Evolutionary conservation across 2,888 invertebrate species (phyloP).

Genomic region (Drosophila sordidula): DNA sequence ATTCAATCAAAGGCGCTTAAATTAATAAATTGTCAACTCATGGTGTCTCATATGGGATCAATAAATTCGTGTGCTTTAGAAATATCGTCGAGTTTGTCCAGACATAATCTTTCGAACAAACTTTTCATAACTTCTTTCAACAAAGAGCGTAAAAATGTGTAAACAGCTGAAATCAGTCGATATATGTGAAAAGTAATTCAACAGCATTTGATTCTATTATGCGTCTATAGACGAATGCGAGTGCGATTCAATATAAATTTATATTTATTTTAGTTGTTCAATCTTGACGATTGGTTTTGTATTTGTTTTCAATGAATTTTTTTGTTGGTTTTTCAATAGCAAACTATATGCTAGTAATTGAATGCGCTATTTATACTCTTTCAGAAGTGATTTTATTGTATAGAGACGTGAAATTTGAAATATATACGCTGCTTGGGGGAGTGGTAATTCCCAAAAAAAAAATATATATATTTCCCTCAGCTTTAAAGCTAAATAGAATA

Average conservation of each 20-base stretch:
- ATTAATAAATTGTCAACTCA: background rate
- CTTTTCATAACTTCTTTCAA: constrained; percentile 19
- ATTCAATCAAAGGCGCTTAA: constrained; percentile 1
- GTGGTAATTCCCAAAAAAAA: too few relatives aligned
- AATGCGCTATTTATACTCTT: constrained; percentile 26
- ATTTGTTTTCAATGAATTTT: constrained; percentile 33
- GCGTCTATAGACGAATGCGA: background rate
- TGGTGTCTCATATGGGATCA: background rate
- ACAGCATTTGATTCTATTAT: constrained; percentile 7
- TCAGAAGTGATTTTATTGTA: too few relatives aligned
- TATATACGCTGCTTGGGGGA: too few relatives aligned
- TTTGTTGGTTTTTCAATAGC: constrained; percentile 3
- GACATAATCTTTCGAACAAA: constrained; percentile 18
- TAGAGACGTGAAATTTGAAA: too few relatives aligned
- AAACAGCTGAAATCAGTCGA: constrained; percentile 23
- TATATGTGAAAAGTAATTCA: constrained; percentile 10
- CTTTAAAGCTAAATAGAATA: too few relatives aligned
- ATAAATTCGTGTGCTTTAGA: background rate
- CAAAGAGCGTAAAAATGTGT: constrained; percentile 28
- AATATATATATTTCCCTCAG: too few relatives aligned
- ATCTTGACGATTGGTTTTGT: constrained; percentile 19
- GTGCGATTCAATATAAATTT: background rate
- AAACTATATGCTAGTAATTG: constrained; percentile 37
- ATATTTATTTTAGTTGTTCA: constrained; percentile 5
- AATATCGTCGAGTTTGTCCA: background rate